Conservation (phyloP, 2,888 invertebrate genomes). For the Drosophila testacea region DNA sequence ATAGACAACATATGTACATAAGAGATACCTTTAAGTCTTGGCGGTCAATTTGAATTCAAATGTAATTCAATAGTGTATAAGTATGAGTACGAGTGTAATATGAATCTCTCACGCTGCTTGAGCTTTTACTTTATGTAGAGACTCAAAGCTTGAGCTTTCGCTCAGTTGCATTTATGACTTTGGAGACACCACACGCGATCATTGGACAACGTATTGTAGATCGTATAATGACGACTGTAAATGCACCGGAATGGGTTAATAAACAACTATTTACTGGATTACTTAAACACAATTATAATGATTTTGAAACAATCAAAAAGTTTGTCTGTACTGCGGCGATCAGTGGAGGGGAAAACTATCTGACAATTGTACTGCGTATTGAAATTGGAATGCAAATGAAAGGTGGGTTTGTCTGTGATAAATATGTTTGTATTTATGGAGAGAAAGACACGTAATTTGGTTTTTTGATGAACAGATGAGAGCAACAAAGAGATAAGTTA, state of each 20-base stretch:
- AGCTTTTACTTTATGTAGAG: conserved; percentile 27
- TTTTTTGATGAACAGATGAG: conserved; percentile 33
- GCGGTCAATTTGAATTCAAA: conserved; percentile 2
- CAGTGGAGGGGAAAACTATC: conserved; percentile 79
- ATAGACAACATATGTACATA: neutral
- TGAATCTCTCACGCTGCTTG: neutral
- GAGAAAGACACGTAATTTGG: conserved; percentile 4
- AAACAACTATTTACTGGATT: conserved; percentile 59
- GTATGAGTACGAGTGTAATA: neutral
- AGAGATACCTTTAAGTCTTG: neutral
- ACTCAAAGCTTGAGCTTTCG: conserved; percentile 36
- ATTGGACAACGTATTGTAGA: neutral
- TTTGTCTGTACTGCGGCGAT: conserved; percentile 65
- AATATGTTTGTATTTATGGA: neutral
- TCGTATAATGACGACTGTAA: conserved; percentile 34
- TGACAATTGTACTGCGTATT: conserved; percentile 74
- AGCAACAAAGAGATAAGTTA: conserved; percentile 50
- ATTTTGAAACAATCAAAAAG: conserved; percentile 59
- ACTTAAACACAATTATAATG: conserved; percentile 43
- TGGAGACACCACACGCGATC: conserved; percentile 13
- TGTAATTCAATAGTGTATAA: neutral
- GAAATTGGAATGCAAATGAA: conserved; percentile 63
- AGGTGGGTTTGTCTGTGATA: conserved; percentile 56
- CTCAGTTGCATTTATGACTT: conserved; percentile 34
- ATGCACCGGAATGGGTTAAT: conserved; percentile 70